Evolutionary conservation across 2,888 invertebrate species (phyloP).

Genomic region (Eupithecia dodoneata): DNA sequence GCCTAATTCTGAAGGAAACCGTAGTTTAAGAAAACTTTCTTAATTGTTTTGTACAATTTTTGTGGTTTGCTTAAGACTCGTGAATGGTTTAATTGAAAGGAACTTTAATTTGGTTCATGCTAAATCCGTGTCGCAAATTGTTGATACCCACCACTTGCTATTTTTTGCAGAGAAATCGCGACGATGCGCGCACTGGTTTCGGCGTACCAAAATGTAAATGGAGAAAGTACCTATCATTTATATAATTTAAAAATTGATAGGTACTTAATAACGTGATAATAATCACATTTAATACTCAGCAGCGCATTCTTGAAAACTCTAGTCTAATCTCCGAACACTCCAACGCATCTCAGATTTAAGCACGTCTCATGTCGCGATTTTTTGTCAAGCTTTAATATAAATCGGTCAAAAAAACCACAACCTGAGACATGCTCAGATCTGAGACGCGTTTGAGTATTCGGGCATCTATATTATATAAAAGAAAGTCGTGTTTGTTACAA

Average conservation of each 20-base stretch:
- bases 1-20: background rate
- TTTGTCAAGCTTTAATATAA: no score
- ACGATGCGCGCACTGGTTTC: constrained; percentile 21
- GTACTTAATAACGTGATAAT: background rate
- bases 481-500: no score
- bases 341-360: no score
- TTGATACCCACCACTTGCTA: background rate
- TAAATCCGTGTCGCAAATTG: background rate
- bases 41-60: background rate
- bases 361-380: no score
- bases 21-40: background rate
- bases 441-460: no score
- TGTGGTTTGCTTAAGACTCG: background rate
- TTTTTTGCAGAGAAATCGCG: constrained; percentile 14
- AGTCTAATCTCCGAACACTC: no score
- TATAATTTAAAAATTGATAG: background rate
- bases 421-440: no score
- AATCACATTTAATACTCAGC: background rate
- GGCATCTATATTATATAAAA: no score
- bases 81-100: background rate
- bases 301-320: background rate
- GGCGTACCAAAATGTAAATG: constrained; percentile 18
- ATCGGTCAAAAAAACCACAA: no score
- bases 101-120: background rate
- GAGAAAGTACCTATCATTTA: constrained; percentile 16